These are phyloP conservation scores for Connochaetes taurinus DNA, from an alignment of 2,113 vertebrate species.

Conservation along the genomic window DNA sequence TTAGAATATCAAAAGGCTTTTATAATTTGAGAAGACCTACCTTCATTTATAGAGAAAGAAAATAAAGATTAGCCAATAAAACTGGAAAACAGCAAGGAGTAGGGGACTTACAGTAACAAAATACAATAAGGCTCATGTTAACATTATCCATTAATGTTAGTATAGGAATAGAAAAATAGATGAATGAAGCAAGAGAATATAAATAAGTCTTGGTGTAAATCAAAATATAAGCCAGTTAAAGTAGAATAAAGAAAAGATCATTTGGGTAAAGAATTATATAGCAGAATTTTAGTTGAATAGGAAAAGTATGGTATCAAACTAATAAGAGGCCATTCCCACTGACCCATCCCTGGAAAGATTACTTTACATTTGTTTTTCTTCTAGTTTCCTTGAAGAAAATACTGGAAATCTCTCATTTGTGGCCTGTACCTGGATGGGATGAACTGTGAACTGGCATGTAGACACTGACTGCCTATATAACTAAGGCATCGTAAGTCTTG, in stretches of 20 bases:
- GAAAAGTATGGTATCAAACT: not conserved
- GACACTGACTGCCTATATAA: not conserved
- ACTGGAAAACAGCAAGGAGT: not conserved
- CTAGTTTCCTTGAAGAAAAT: not conserved
- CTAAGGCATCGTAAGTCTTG: not conserved
- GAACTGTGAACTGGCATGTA: not conserved
- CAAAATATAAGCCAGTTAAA: not conserved
- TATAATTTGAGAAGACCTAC: not conserved
- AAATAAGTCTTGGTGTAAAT: not conserved
- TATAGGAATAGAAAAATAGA: not conserved
- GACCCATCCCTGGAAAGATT: not conserved
- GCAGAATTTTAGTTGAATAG: not conserved
- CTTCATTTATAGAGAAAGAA: not conserved
- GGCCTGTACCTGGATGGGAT: not conserved
- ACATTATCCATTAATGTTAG: not conserved
- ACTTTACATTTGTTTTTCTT: not conserved
- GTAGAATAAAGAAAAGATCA: not conserved
- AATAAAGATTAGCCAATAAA: slow-evolving; percentile 8
- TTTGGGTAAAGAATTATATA: not conserved
- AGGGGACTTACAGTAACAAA: not conserved
- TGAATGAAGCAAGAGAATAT: not conserved
- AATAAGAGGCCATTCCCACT: not conserved
- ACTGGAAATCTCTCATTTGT: not conserved
- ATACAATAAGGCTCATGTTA: not conserved
- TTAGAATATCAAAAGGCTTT: not conserved